phyloP scores from a whole-genome alignment of 2,113 vertebrate species.

The Pseudopipra pipra region DNA sequence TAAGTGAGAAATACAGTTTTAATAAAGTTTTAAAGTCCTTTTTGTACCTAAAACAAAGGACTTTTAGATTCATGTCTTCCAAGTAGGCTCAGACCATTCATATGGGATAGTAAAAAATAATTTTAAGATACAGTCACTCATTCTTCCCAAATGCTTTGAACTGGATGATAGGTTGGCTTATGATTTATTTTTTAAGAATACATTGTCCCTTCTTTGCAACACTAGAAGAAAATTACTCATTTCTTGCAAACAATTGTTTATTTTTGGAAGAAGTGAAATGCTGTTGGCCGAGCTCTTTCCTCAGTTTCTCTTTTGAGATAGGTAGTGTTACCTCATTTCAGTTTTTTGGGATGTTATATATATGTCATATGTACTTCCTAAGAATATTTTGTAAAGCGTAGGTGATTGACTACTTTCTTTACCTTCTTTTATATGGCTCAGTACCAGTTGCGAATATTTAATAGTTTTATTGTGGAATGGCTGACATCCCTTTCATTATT shows the following conservation, averaged over 20 bases:
- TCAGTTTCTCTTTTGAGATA: neutral
- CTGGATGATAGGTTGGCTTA: neutral
- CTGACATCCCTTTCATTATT: neutral
- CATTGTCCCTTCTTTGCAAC: neutral
- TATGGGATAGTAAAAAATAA: neutral
- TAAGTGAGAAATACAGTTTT: neutral
- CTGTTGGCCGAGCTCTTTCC: neutral
- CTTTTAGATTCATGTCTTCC: neutral
- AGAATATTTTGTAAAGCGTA: neutral
- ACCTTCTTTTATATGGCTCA: neutral
- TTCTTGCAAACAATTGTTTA: fast-evolving
- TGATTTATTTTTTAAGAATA: neutral
- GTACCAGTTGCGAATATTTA: neutral
- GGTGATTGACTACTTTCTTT: neutral
- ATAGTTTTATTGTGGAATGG: neutral
- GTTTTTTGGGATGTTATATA: neutral
- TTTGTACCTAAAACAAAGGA: neutral
- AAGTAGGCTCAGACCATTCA: neutral
- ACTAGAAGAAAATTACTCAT: neutral
- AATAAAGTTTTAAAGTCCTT: neutral
- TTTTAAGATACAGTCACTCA: neutral
- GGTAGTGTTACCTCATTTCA: neutral
- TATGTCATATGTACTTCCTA: neutral
- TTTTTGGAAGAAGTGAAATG: neutral
- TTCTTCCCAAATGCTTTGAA: neutral